A percentile compares a stretch with the other conserved stretches of the same genome.
These are phyloP conservation scores for Aphodius granarius DNA, from an alignment of 2,888 invertebrate species.

Conservation along the genomic window DNA sequence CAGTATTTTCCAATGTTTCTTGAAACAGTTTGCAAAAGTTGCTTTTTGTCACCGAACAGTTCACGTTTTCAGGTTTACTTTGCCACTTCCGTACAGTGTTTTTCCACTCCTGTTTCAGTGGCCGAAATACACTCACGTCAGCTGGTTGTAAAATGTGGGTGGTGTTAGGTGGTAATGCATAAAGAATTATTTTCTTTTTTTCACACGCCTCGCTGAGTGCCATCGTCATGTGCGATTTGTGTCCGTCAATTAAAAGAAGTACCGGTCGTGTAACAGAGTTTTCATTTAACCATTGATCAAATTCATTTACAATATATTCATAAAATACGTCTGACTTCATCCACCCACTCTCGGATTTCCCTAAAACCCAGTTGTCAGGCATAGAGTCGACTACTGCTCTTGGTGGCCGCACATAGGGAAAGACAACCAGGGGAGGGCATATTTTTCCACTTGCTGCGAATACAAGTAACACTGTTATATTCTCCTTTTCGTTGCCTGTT, in stretches of 20 bases:
- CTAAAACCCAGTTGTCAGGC: constrained; percentile 22
- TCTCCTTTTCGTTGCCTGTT: too few species aligned
- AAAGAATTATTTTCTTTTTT: constrained; percentile 36
- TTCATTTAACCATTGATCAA: background rate
- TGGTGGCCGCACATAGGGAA: too few species aligned
- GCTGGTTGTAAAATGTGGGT: constrained; percentile 38
- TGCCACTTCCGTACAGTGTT: constrained; percentile 35
- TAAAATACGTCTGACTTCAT: too few species aligned
- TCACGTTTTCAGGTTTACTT: constrained; percentile 31
- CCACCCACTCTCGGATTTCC: constrained; percentile 25
- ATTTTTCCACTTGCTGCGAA: constrained; percentile 38
- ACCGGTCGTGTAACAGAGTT: background rate
- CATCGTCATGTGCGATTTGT: constrained; percentile 11
- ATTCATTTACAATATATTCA: constrained; percentile 13
- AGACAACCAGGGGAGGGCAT: too few species aligned
- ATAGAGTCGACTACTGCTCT: too few species aligned
- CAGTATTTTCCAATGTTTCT: constrained; percentile 21
- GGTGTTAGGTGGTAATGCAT: constrained; percentile 38
- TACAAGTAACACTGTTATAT: constrained; percentile 40
- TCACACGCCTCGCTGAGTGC: constrained; percentile 9
- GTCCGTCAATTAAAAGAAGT: constrained; percentile 5
- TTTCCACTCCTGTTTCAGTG: constrained; percentile 40
- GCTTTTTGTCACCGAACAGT: constrained; percentile 35
- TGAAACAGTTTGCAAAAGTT: constrained; percentile 38
- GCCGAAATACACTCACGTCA: constrained; percentile 40